phyloP scores from a whole-genome alignment of 1,140 invertebrate genomes.

The Aphidius ervi region DNA sequence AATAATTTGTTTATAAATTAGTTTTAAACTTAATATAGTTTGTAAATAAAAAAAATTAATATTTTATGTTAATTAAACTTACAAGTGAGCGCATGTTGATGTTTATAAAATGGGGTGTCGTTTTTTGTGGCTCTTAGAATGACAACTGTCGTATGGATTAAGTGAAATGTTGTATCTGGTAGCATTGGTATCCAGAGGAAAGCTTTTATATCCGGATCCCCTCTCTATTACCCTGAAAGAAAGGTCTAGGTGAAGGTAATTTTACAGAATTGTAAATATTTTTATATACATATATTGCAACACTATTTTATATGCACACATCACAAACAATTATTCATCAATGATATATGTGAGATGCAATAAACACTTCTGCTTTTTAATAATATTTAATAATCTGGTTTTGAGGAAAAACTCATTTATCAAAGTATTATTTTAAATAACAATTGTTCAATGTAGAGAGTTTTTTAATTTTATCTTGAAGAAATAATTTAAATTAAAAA shows the following conservation, averaged over 20 bases:
- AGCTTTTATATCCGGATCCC: constrained; percentile 53
- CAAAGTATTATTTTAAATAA: too few relatives aligned
- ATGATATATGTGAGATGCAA: too few relatives aligned
- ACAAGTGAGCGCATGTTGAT: constrained; percentile 38
- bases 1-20: constrained; percentile 10
- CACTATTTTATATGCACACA: neutral
- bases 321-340: too few relatives aligned
- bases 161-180: constrained; percentile 45
- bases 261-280: constrained; percentile 20
- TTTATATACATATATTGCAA: too few relatives aligned
- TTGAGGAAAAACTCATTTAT: too few relatives aligned
- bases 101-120: neutral
- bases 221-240: constrained; percentile 46
- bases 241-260: constrained; percentile 56
- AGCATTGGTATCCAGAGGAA: constrained; percentile 46
- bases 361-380: too few relatives aligned
- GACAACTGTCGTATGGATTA: constrained; percentile 20
- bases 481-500: too few relatives aligned
- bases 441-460: too few relatives aligned
- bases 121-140: constrained; percentile 5
- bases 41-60: neutral
- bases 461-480: too few relatives aligned
- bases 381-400: too few relatives aligned
- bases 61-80: constrained; percentile 29
- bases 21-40: neutral